Evolutionary conservation across 1,140 invertebrate species (phyloP).

Genomic region (Brachionus koreanus): DNA sequence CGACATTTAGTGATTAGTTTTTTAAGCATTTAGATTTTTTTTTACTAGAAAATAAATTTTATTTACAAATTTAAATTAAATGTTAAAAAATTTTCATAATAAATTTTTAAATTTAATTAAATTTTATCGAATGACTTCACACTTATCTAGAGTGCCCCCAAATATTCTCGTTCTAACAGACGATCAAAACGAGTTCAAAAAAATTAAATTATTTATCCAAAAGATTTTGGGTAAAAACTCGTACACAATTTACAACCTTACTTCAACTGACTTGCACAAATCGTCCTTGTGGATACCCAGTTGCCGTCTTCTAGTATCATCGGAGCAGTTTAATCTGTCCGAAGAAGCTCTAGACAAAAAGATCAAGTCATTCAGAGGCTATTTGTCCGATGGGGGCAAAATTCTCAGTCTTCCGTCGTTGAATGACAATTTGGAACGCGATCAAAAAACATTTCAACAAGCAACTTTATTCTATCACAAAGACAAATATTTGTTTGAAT

Average conservation of each 20-base stretch:
- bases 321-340: background rate
- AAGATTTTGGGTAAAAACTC: background rate
- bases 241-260: conserved; percentile 20
- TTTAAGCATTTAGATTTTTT: background rate
- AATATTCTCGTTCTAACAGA: conserved; percentile 28
- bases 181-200: conserved; percentile 14
- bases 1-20: background rate
- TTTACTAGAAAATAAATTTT: background rate
- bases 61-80: background rate
- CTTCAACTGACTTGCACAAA: background rate
- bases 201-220: background rate
- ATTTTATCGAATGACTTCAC: background rate
- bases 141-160: background rate
- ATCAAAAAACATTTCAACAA: background rate
- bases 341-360: background rate
- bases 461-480: background rate
- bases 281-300: background rate
- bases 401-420: conserved; percentile 19
- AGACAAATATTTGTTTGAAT: conserved; percentile 27
- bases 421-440: background rate
- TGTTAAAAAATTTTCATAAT: background rate
- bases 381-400: background rate
- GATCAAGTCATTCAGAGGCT: background rate
- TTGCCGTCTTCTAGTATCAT: background rate
- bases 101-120: background rate